Base-by-base conservation (phyloP, 1,140 invertebrate genomes). In the Drosophila lowei region DNA sequence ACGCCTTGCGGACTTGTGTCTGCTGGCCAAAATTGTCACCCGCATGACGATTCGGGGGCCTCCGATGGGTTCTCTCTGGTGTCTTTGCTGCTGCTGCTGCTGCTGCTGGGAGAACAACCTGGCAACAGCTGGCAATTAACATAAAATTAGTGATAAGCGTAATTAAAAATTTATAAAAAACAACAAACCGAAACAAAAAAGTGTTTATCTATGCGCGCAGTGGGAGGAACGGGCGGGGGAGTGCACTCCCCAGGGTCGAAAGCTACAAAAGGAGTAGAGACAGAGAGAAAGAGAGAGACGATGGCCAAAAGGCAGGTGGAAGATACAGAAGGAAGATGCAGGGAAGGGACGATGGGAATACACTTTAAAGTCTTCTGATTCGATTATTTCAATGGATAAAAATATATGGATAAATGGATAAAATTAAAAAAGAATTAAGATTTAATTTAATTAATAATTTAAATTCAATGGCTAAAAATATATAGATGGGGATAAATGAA, bases 101-200 rank as follows among this genome's bases (percentile, higher is more conserved):
- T 63, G 65, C 56, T 42, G 54, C n/a, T 41, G 8, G 44, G 61
- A 63, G 62, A 57, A 58, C 46, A 61, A 54, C 47, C 41, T 43
- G 53, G 46, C 77, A 79, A 66, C 83, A 86, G 81, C 65, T 81
- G 81, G 73, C 77, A 77, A 85, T 85, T 85, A 85, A 78, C 81
- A 88, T 85, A 85, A 77, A 85, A 85, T 86, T 86, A 81, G 77
- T 81, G 81, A 85, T 85, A 85, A 85, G 70, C 48, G 70, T 85
- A 81, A 85, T 85, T 85, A 85, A 85, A 86, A 81, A 77, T 86
- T 13, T 71, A 73, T 72, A 77, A 73, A 85, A 86, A 52, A 58
- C 7, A 52, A 58, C 18, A 61, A 64, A 52, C 15, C 25, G 41
- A 48, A 67, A 58, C 42, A 67, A 5, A 50, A 68, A 63, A 64